Base-by-base conservation (phyloP, 2,888 invertebrate species). In the Thalpophila matura region DNA sequence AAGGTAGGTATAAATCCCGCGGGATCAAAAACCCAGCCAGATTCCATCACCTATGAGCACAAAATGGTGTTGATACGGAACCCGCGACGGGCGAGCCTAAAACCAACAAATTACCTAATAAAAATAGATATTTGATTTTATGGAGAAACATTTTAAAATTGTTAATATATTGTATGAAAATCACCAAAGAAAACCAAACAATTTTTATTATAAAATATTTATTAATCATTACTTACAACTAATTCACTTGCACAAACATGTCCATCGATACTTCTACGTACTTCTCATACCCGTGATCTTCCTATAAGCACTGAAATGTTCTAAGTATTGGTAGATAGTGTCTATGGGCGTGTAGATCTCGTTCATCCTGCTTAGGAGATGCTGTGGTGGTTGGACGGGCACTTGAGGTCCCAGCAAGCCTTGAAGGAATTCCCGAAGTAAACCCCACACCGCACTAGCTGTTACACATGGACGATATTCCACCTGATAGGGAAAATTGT, bases 401-500 rank as follows among this genome's bases (percentile, higher is more conserved):
- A 98, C 96, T 2, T 96, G 93, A 1, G 97, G 96, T 0, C 99
- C 99, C 1, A 99, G 95, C 78, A 99, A 97, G 14, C 99, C 98
- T 90, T 98, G 98, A 53, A 99, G 95, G 87, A 99, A 98, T 92
- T 99, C 99, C 49, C 98, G 96, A 83, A 99, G 96, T 60, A 99
- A 95, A 70, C 98, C 98, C 98, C 99, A 99, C 67, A 99, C 99
- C 74, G 97, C 97, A 24, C 96, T 97, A 0, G 98, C 97, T 77
- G 99, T 97, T 0, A 98, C 96, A 89, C 99, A 99, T 0, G 99
- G 98, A 43, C 97, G 96, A 88, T 99, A 99, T 90, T 99, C 99
- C 14, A 98, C 97, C 97, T 96, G 79, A 2, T 59, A 53, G 6
- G 24, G 1, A 2, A 12, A 29, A 22, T 20, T 6, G 1, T 2